Base-by-base conservation (phyloP, 2,113 vertebrate genomes). In the Cinclus mexicanus region DNA sequence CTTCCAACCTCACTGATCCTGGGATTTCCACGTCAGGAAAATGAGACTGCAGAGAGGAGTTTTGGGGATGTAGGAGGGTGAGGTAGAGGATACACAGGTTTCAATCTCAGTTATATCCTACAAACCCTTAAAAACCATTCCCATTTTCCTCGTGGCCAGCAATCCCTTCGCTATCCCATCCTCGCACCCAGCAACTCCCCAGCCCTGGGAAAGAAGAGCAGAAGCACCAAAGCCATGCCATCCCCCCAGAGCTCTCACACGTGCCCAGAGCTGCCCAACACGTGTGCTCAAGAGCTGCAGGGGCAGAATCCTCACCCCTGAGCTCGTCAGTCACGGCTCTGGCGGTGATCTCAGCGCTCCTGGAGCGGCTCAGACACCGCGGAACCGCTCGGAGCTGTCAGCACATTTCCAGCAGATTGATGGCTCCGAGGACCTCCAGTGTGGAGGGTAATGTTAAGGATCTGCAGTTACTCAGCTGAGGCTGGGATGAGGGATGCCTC, bases 401-500 rank as follows among this genome's bases (percentile, higher is more conserved):
- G 92, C 78, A 11, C 63, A 10, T 84, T 87, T 42, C 92, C 85
- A 78, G 71, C 83, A 89, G 90, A 97, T 63, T 76, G 96, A 97
- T 95, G 89, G 49, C 63, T 85, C 86, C 35, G 41, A 97, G 93
- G 90, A 94, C 84, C 79, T 95, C 89, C 83, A 57, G 72, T 53
- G 76, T 69, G 19, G 93, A 97, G 97, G 88, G 87, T 71, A 70
- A 83, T 61, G 92, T 91, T 95, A 93, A 95, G 96, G 90, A 94
- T 90, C 71, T 82, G 84, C 92, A 91, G 69, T 96, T 91, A 64
- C 93, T 92, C 93, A 80, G 69, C 87, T 61, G 28, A 93, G 72
- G 78, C 93, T 97, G 87, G 68, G 78, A 97, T 98, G 91, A 97
- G 83, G 89, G 53, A 98, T 97, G 83, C 84, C 81, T 97, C 83